Conservation (phyloP, 2,888 invertebrate species). For the Caenorhabditis sp. region DNA sequence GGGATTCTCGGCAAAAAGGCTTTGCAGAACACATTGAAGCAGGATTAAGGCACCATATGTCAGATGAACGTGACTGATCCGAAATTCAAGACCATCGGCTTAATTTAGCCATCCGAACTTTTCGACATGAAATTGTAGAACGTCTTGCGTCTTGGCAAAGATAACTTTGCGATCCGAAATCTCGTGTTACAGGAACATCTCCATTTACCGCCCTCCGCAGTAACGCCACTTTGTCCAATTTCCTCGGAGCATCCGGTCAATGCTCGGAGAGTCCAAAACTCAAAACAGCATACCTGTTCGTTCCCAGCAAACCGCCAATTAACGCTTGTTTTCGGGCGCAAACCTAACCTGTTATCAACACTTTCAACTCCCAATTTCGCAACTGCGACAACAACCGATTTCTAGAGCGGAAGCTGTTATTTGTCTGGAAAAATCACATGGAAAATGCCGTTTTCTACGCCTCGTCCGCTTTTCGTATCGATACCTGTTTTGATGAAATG, state of each 20-base stretch:
- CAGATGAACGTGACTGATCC: neutral
- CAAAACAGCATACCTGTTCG: too few species aligned
- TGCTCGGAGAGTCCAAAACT: too few species aligned
- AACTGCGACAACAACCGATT: too few species aligned
- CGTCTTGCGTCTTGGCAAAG: constrained; percentile 10
- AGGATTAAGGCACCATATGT: neutral
- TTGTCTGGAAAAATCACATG: too few species aligned
- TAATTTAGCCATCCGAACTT: constrained; percentile 7
- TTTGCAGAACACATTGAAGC: neutral
- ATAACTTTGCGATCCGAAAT: constrained; percentile 48
- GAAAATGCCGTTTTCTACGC: neutral
- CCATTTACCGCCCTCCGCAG: constrained; percentile 41
- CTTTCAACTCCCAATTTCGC: too few species aligned
- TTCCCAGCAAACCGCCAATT: too few species aligned
- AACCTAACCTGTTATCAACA: too few species aligned
- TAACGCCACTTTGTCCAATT: constrained; percentile 23
- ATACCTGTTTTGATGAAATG: neutral
- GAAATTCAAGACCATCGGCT: neutral
- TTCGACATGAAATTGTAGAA: constrained; percentile 26
- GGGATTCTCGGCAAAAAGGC: too few species aligned
- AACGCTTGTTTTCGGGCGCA: too few species aligned
- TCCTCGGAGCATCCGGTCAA: too few species aligned
- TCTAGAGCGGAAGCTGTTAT: too few species aligned
- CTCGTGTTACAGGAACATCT: constrained; percentile 51
- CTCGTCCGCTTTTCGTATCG: neutral